Base-by-base conservation (phyloP, 1,140 invertebrate genomes). In the Lucilia sericata region DNA sequence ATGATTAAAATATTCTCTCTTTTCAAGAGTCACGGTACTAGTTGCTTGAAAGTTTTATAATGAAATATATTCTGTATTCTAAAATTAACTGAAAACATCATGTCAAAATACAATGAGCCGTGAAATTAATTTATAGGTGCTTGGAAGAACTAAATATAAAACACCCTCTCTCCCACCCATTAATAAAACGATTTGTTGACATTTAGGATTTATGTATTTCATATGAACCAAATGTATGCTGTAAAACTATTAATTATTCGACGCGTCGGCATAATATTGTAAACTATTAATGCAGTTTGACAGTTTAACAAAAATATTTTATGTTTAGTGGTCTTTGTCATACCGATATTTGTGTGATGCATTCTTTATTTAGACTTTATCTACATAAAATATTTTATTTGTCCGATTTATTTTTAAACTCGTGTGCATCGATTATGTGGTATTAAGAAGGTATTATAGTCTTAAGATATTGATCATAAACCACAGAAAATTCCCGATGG, bases 171-270 rank as follows among this genome's bases (percentile, higher is more conserved):
- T 30, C 25, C 25, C 25, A 2, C 13, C 51, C 51, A 60, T 60
- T 17, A 12, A 5, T 12, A 60, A 60, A 60, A 5, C 13, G 51
- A 14, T 60, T 60, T 60, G 51, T 17, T 60, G 51, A 60, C 51
- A 60, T 60, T 5, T 2, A 60, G 13, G 13, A 60, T 60, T 14
- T 60, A 60, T 60, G 51, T 5, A 60, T 60, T n/a, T 60, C 17
- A 14, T 14, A 60, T 60, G 13, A 60, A 7, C 51, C 0, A 60
- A 60, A 60, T 60, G 51, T n/a, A 60, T 14, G 51, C 13, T 60
- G 51, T 60, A 12, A 60, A 60, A 60, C 51, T 60, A 60, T 60
- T 60, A 60, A 60, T 60, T 60, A 60, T 60, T 14, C 51, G 51
- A 1, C 51, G 0, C 51, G 51, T 8, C 51, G 0, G 5, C 13